phyloP scores from a whole-genome alignment of 2,888 invertebrate genomes.

The Pristionchus entomophagus region DNA sequence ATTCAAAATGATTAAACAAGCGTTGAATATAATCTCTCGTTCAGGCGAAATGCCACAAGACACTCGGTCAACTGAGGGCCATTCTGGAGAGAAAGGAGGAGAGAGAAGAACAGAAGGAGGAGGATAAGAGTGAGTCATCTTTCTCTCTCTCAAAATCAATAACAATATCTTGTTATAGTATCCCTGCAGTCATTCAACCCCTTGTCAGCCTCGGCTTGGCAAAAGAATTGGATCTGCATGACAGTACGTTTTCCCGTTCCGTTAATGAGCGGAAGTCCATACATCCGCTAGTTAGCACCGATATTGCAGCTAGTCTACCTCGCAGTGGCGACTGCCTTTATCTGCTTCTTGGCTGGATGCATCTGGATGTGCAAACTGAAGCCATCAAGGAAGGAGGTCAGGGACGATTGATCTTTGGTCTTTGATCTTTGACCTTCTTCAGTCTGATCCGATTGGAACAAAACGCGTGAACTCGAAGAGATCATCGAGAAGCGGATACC shows the following conservation, averaged over 20 bases:
- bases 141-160: no score
- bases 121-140: no score
- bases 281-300: neutral
- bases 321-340: neutral
- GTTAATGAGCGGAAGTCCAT: neutral
- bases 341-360: neutral
- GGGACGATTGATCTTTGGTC: neutral
- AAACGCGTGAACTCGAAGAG: neutral
- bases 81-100: no score
- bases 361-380: neutral
- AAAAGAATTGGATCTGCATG: neutral
- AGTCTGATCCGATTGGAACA: neutral
- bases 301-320: neutral
- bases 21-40: no score
- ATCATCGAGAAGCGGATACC: neutral
- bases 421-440: neutral
- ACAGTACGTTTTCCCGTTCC: neutral
- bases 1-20: no score
- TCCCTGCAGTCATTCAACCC: neutral
- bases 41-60: no score
- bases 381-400: neutral
- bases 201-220: neutral
- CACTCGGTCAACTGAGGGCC: no score
- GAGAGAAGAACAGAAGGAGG: no score
- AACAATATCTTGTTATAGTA: no score